These are phyloP conservation scores for Caenorhabditis briggsae DNA, from an alignment of 1,140 invertebrate genomes.

Conservation along the genomic window DNA sequence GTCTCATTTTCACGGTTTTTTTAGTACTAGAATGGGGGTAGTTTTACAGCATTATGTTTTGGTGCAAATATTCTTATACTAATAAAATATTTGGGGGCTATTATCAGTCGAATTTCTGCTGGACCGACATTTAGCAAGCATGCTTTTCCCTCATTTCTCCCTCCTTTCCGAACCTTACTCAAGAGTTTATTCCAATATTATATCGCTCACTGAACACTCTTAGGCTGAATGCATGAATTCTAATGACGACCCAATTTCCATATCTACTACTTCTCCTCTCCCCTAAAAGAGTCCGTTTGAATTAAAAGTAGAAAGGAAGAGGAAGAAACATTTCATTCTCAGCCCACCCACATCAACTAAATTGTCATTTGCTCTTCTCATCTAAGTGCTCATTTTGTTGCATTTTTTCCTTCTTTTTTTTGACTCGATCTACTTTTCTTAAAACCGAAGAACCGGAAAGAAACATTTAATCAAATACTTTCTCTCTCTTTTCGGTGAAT, in stretches of 20 bases:
- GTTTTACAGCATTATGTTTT: too few relatives aligned
- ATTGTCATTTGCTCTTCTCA: conserved; percentile 22
- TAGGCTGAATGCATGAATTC: background rate
- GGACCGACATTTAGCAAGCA: too few relatives aligned
- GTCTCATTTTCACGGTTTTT: too few relatives aligned
- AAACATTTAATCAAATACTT: background rate
- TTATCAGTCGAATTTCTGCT: too few relatives aligned
- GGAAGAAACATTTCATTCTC: background rate
- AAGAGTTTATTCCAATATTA: background rate
- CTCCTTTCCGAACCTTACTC: too few relatives aligned
- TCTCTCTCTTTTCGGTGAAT: background rate
- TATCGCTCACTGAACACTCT: background rate
- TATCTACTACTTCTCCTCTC: background rate
- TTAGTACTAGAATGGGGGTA: too few relatives aligned
- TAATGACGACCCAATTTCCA: background rate
- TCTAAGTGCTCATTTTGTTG: conserved; percentile 3
- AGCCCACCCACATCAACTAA: conserved; percentile 19
- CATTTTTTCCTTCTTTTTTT: background rate
- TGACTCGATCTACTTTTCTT: background rate
- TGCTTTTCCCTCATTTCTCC: too few relatives aligned
- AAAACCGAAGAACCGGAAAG: conserved; percentile 4
- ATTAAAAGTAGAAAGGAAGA: conserved; percentile 4
- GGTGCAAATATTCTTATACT: too few relatives aligned
- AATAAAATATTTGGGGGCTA: too few relatives aligned
- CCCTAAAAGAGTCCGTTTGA: background rate